Base-by-base conservation (phyloP, 2,888 invertebrate species). In the Frankliniella fusca region DNA sequence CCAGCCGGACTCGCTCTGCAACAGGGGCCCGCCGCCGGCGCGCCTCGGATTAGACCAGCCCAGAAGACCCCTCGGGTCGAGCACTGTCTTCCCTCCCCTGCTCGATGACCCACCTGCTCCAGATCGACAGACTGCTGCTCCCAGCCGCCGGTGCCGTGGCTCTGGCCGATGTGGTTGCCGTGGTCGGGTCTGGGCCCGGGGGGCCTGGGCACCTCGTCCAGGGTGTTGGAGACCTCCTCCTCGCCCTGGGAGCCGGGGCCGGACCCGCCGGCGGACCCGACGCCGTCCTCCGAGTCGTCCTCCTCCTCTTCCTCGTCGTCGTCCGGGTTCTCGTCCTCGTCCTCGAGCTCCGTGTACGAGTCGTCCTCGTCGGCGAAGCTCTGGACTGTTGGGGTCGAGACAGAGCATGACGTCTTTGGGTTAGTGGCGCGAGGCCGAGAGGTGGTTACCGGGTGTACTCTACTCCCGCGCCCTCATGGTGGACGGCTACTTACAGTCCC, bases 71-170 rank as follows among this genome's bases (percentile, higher is more conserved):
- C 54, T 9, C 18, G 15, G 54, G 3, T 3, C 54, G 54, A 12
- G 54, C 54, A 2, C 50, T 3, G 54, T 7, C 54, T 15, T 54
- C 15, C 54, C 54, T 15, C 12, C 15, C 54, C 1, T 54, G n/a
- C 54, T 9, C 54, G 54, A 54, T 54, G 5, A 89, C 89, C 12
- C 85, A 83, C 28, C 88, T 89, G 90, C 90, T 9, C 70, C 23
- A 76, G 90, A 90, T 79, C 91, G 90, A 82, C 91, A 89, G 0
- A 91, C 90, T 9, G 90, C 88, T 84, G 89, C 89, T 80, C 88
- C 23, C 70, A 27, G 70, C 27, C 11, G 70, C 27, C 23, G 23
- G 27, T 76, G 70, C 70, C 70, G 70, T n/a, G 54, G 18, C 15
- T 20, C 54, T 20, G 23, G 0, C 70, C 70, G 70, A 76, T 76